Percentiles rank a stretch among this genome's conserved stretches.
These are phyloP conservation scores for Catocala sponsa DNA, from an alignment of 2,888 invertebrate species.

Conservation along the genomic window DNA sequence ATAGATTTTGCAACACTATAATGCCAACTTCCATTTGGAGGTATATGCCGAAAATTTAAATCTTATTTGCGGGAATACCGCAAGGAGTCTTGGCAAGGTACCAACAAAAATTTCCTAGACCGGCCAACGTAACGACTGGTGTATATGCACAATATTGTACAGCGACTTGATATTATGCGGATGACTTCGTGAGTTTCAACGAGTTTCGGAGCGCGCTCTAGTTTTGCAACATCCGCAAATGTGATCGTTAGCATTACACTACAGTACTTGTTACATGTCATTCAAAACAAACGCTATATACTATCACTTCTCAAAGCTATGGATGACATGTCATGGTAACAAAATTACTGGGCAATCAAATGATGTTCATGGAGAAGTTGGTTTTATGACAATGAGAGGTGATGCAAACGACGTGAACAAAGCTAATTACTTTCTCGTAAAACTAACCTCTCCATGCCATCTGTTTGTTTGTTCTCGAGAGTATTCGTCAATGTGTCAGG, in stretches of 20 bases:
- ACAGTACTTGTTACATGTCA: constrained; percentile 62
- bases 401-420: constrained; percentile 63
- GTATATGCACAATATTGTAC: constrained; percentile 64
- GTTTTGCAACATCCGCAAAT: constrained; percentile 54
- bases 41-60: constrained; percentile 79
- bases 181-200: constrained; percentile 68
- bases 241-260: constrained; percentile 66
- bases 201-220: constrained; percentile 59
- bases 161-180: constrained; percentile 63
- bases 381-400: constrained; percentile 60
- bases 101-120: constrained; percentile 68
- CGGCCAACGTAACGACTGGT: constrained; percentile 62
- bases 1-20: constrained; percentile 52
- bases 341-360: constrained; percentile 53
- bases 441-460: constrained; percentile 73
- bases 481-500: constrained; percentile 26
- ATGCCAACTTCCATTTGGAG: constrained; percentile 58
- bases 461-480: constrained; percentile 38
- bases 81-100: constrained; percentile 72
- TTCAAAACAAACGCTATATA: constrained; percentile 58
- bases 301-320: constrained; percentile 67
- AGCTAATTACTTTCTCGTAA: constrained; percentile 54
- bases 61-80: constrained; percentile 77
- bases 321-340: constrained; percentile 64
- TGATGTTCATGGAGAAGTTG: constrained; percentile 73